A percentile compares a stretch with the other conserved stretches of the same genome.
Evolutionary conservation across 1,140 invertebrate species (phyloP).

Genomic region (Ceratina japonica): DNA sequence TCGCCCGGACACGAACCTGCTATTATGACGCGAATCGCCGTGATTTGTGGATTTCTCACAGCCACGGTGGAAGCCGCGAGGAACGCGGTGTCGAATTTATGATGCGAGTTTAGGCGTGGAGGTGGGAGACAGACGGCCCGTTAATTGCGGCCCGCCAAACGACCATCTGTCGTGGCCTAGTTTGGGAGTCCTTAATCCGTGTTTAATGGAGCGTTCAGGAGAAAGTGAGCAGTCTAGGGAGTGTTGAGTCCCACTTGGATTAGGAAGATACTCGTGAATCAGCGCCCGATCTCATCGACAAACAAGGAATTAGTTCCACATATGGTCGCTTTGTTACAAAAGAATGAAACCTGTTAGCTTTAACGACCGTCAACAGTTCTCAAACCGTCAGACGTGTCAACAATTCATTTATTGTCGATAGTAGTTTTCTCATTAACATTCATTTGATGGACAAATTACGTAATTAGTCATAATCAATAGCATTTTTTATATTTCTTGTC

Average conservation of each 20-base stretch:
- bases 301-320: not conserved
- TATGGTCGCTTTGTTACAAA: too few relatives aligned
- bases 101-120: not conserved
- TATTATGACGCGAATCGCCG: conserved; percentile 17
- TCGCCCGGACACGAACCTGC: not conserved
- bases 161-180: conserved; percentile 5
- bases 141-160: not conserved
- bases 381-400: too few relatives aligned
- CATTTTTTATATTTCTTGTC: too few relatives aligned
- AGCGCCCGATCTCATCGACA: not conserved
- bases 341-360: too few relatives aligned
- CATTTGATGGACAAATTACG: too few relatives aligned
- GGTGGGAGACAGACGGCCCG: not conserved
- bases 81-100: too few relatives aligned
- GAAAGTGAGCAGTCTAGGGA: not conserved
- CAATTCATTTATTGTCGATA: too few relatives aligned
- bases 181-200: not conserved
- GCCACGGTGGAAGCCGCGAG: not conserved
- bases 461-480: too few relatives aligned
- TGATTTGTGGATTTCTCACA: conserved; percentile 11
- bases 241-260: not conserved
- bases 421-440: too few relatives aligned
- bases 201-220: not conserved
- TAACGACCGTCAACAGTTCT: too few relatives aligned
- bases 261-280: too few relatives aligned